Base-by-base conservation (phyloP, 2,888 invertebrate species). In the Chymomyza fuscimana region DNA sequence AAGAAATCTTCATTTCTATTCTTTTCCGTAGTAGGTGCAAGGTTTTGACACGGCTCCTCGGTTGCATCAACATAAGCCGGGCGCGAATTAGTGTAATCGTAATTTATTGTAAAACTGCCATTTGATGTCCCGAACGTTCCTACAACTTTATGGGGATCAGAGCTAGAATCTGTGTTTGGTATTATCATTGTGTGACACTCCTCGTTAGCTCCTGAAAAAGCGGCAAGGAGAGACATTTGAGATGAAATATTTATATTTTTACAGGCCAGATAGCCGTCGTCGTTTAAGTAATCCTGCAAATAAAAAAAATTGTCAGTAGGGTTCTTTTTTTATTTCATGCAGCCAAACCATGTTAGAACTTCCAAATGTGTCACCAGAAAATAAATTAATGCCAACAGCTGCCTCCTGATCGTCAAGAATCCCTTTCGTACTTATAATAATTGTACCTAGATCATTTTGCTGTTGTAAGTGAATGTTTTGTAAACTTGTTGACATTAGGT, bases 41-140 rank as follows among this genome's bases (percentile, higher is more conserved):
- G 70, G 69, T 87, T 90, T 56, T 89, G 88, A 68, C 89, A 90
- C 9, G 89, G 86, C 50, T 91, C 90, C 64, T 90, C 91, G 5
- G 89, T 87, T 6, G 83, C 86, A 60, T 90, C 90, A 51, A 88
- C 87, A 16, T 86, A 87, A 1, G 12, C 12, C 40, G 90, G 84
- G 0, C 89, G 87, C 64, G 88, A 89, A 66, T 78, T 86, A 1
- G 79, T 22, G 63, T 78, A 85, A 46, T 87, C 87, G 36, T 74
- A 77, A 61, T 76, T 74, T 50, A 67, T 70, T 15, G 71, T 65
- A 25, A 72, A 51, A 29, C 58, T 70, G 64, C 51, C 54, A 46
- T 63, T 25, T n/a, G 69, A 51, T 16, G 50, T 58, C 6, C 10
- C 70, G 7, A 6, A 16, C 40, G 36, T 51, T 22, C 36, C 65